A percentile compares a stretch with the other conserved stretches of the same genome.
Conservation (phyloP, 2,113 vertebrate genomes). For the Calonectris borealis region DNA sequence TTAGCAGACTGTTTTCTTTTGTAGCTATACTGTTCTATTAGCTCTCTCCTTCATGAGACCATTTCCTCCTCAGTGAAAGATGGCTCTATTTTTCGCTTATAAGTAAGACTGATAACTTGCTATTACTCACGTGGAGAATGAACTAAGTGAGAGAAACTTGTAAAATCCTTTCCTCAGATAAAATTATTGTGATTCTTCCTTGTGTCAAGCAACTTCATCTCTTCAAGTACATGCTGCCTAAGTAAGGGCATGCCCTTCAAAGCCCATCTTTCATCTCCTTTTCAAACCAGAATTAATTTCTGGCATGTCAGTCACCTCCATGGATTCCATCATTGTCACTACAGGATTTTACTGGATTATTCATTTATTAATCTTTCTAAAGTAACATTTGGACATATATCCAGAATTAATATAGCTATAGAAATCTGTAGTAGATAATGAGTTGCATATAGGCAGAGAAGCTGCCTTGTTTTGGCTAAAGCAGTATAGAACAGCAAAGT, state of each 20-base stretch:
- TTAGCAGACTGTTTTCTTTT: background rate
- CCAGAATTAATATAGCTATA: background rate
- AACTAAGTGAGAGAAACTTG: background rate
- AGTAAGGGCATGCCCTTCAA: slow-evolving; percentile 2
- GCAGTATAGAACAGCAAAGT: background rate
- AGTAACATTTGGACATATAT: background rate
- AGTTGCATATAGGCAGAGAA: background rate
- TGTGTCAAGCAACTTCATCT: background rate
- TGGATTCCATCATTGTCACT: background rate
- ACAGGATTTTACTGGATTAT: background rate
- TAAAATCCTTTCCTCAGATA: background rate
- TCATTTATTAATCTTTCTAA: background rate
- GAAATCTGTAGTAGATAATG: background rate
- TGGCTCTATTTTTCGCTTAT: background rate
- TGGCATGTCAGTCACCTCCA: background rate
- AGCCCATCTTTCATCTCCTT: background rate
- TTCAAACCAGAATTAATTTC: slow-evolving; percentile 2
- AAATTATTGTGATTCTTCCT: background rate
- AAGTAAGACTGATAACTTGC: background rate
- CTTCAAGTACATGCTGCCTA: background rate
- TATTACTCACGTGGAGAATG: background rate
- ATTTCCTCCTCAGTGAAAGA: background rate
- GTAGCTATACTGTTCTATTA: background rate
- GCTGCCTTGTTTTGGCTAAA: background rate
- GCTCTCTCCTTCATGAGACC: background rate